Evolutionary conservation across 2,888 invertebrate species (phyloP).

Genomic region (Scelioninae gen. 1): DNA sequence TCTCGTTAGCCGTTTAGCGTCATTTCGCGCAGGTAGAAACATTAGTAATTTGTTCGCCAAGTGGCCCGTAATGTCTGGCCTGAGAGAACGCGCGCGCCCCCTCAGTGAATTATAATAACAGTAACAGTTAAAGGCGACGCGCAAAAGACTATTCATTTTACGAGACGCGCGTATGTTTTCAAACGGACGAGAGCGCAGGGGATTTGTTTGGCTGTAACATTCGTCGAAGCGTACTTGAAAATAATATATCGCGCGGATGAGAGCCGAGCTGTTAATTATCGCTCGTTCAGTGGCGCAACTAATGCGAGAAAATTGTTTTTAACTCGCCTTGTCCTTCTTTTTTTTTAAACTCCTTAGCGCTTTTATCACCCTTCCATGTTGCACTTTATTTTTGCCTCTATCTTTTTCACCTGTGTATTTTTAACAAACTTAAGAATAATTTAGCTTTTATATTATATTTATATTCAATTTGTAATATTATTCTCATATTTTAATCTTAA

Average conservation of each 20-base stretch:
- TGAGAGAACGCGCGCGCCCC: conserved; percentile 5
- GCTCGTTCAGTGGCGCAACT: conserved; percentile 31
- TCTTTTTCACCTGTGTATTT: background rate
- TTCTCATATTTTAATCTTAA: too few species aligned
- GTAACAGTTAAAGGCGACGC: conserved; percentile 32
- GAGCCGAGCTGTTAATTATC: conserved; percentile 40
- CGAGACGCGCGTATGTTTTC: conserved; percentile 7
- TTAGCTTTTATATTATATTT: too few species aligned
- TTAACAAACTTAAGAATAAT: too few species aligned
- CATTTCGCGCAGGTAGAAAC: conserved; percentile 22
- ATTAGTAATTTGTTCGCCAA: conserved; percentile 24
- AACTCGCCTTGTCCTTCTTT: conserved; percentile 14
- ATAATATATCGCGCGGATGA: conserved; percentile 35
- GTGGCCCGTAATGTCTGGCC: conserved; percentile 23
- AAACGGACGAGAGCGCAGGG: background rate
- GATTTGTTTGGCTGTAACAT: conserved; percentile 28
- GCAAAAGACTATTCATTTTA: conserved; percentile 36
- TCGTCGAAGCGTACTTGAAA: conserved; percentile 33
- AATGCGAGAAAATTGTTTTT: conserved; percentile 34
- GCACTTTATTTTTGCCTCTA: background rate
- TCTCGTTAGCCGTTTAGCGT: conserved; percentile 42
- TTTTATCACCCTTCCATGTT: background rate
- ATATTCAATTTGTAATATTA: too few species aligned
- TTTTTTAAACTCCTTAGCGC: conserved; percentile 25
- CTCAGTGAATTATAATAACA: conserved; percentile 42